Evolutionary conservation across 1,140 invertebrate species (phyloP).

Genomic region (Phymastichus coffea): DNA sequence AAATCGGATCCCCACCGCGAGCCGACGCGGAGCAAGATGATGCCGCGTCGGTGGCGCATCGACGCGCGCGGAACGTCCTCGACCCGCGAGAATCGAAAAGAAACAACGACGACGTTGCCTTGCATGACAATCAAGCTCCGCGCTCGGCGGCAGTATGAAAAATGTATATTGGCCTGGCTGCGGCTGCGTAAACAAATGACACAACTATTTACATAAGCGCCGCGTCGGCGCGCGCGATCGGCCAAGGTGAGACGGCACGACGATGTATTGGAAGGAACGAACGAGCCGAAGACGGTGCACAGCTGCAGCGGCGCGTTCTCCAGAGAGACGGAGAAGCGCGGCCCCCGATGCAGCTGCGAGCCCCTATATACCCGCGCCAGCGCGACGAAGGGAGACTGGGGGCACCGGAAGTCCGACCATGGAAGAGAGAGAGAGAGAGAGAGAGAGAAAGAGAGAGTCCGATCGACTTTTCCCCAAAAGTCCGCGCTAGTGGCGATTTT

Average conservation of each 20-base stretch:
- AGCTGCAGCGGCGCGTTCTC: conserved; percentile 1
- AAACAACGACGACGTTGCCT: neutral
- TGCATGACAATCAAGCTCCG: too few relatives aligned
- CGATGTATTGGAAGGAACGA: neutral
- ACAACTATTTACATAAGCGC: too few relatives aligned
- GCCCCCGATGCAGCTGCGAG: neutral
- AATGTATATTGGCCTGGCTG: too few relatives aligned
- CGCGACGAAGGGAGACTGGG: neutral
- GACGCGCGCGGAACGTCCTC: neutral
- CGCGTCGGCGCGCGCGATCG: too few relatives aligned
- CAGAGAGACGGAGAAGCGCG: too few relatives aligned
- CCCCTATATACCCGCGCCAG: too few relatives aligned
- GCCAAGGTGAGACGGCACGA: too few relatives aligned
- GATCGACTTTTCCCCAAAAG: too few relatives aligned
- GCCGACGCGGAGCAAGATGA: too few relatives aligned
- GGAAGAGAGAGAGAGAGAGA: neutral
- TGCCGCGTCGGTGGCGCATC: neutral
- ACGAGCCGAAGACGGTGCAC: neutral
- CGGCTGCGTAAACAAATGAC: too few relatives aligned
- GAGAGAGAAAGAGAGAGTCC: conserved; percentile 18
- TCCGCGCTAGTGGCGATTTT: too few relatives aligned
- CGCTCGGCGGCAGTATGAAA: too few relatives aligned
- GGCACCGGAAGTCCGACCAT: neutral
- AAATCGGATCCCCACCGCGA: neutral
- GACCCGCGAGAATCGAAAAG: neutral